phyloP scores from a whole-genome alignment of 2,797 vertebrate species.

The Parotocinclus haroldoi region DNA sequence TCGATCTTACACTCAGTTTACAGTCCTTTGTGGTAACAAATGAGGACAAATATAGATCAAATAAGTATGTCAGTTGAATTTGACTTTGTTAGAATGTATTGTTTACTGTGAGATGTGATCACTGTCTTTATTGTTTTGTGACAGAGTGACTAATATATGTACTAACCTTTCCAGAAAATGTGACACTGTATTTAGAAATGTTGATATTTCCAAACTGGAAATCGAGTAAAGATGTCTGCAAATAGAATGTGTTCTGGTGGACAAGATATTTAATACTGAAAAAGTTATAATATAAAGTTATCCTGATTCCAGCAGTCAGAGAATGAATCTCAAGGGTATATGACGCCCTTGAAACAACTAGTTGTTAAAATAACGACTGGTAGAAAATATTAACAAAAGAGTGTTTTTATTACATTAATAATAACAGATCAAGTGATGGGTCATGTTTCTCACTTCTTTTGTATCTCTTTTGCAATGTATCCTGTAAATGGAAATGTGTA shows the following conservation, averaged over 20 bases:
- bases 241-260: not conserved
- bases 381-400: not conserved
- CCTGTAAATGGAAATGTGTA: slow-evolving; percentile 24
- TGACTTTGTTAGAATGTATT: not conserved
- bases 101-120: too few species aligned
- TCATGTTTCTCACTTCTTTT: slow-evolving; percentile 2
- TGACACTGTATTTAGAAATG: too few species aligned
- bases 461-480: slow-evolving; percentile 15
- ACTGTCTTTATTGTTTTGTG: not conserved
- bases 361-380: not conserved
- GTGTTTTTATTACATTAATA: too few species aligned
- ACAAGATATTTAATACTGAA: not conserved
- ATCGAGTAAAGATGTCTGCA: not conserved
- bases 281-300: not conserved
- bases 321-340: not conserved
- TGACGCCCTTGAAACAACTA: not conserved
- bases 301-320: not conserved
- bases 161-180: too few species aligned
- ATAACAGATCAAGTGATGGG: not conserved
- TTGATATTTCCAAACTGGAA: too few species aligned
- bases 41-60: slow-evolving; percentile 7
- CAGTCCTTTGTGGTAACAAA: slow-evolving; percentile 11
- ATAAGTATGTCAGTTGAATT: not conserved
- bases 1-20: not conserved
- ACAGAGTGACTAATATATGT: not conserved